Evolutionary conservation across 2,113 vertebrate species (phyloP), one percentile per base, ranked within the genome.

Genomic region (Thamnaconus septentrionalis): DNA sequence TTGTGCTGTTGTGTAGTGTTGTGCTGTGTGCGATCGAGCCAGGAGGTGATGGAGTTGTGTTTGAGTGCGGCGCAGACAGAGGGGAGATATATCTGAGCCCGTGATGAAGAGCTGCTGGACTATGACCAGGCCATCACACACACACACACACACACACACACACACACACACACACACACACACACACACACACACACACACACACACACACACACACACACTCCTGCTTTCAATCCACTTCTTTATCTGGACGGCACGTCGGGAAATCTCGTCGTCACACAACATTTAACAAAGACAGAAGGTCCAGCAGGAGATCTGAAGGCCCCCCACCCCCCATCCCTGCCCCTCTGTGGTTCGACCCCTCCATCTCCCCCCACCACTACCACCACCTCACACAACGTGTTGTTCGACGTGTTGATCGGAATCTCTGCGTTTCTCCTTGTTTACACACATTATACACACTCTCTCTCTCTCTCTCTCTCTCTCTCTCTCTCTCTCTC

Each of bases 281-380:
- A 88, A 89, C 89, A 90, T 88, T 90, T 88, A 89, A 88, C 89
- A 84, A 84, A 88, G 81, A 84, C 86, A 84, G 77, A 85, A 80
- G 81, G 83, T 64, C 65, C 18, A 39, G 66, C 62, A 75, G 8
- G 79, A 80, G 80, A 81, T 82, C 82, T 80, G 60, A 73, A 73
- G 78, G 82, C 69, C 61, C 78, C 76, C 49, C 18, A 1, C 18
- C 18, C 18, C 18, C 18, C 18, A 1, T 2, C 18, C 18, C 18
- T 31, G 18, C 18, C 18, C 18, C 18, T 31, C 18, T 31, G 1
- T 31, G 18, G n/a, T n/a, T n/a, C n/a, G n/a, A n/a, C 18, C 18
- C 18, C 18, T 2, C 18, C 18, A 78, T 54, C 64, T 66, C 68
- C 64, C 75, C 76, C 81, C 72, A 76, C 58, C 18, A 61, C 18